Evolutionary conservation across 2,113 vertebrate species (phyloP), one percentile per base, ranked within the genome.

Genomic region (Nesoenas mayeri): DNA sequence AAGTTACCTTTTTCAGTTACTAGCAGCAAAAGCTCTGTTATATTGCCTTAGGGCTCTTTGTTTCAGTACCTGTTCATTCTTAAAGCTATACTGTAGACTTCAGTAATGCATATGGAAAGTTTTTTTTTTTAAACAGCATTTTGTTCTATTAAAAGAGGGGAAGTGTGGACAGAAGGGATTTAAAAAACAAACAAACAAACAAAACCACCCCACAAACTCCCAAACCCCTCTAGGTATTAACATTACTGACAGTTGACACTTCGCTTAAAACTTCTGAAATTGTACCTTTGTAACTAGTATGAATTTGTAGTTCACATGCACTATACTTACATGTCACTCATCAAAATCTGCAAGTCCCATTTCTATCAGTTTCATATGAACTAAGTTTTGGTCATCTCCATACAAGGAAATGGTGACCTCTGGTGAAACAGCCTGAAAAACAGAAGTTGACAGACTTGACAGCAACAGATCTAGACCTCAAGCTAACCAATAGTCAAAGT

Each of bases 321-420:
- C 14, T 48, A 42, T 72, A 91, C 89, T 92, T 87, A 98, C 98
- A 12, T 31, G 21, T 97, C 42, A 95, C 54, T 97, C 97, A 22
- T 98, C 98, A 13, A 97, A 86, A 38, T 98, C 98, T 11, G 99
- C 99, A 38, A 99, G 98, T 67, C 99, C 99, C 82, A 97, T 97
- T 95, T 96, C 97, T 92, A 99, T 90, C 89, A 99, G 97, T 48
- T 98, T 97, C 94, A 97, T 96, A 42, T 99, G 98, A 69, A 99
- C 95, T 21, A 98, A 93, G 28, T 89, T 94, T 62, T 97, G 95
- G 22, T 97, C 90, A 2, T 98, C 97, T 58, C 98, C 97, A 93
- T 98, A 99, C 84, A 99, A 97, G 44, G 95, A 97, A 92, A 99
- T 97, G 4, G 93, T 98, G 58, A 98, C 88, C 79, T 99, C 98